A percentile compares a stretch with the other conserved stretches of the same genome.
Evolutionary conservation across 2,797 vertebrate species (phyloP).

Genomic region (Eurystomus glaucurus): DNA sequence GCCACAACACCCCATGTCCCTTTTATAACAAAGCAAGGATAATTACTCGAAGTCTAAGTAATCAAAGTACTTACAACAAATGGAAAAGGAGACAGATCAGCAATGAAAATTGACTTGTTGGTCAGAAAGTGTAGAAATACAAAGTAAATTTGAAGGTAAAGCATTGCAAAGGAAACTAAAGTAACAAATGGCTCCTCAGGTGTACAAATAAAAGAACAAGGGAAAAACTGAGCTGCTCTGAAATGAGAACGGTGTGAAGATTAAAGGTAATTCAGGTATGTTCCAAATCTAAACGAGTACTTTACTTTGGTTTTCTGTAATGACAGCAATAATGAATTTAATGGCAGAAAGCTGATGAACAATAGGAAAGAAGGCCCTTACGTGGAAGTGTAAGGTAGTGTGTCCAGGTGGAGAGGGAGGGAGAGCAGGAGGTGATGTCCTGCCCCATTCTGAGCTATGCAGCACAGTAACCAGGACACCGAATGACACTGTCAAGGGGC

Average conservation of each 20-base stretch:
- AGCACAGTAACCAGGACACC: background rate
- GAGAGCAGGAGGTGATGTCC: background rate
- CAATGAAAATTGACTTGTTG: background rate
- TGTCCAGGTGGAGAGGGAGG: background rate
- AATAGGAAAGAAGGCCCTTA: background rate
- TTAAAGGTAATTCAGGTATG: background rate
- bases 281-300: background rate
- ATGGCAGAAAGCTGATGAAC: background rate
- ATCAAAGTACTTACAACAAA: background rate
- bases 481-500: background rate
- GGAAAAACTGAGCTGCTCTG: background rate
- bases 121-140: background rate
- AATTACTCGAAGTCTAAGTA: background rate
- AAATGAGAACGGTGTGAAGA: background rate
- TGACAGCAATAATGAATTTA: background rate
- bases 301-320: background rate
- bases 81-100: background rate
- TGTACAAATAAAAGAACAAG: background rate
- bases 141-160: background rate
- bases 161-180: conserved; percentile 6
- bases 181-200: background rate
- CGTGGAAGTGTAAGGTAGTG: background rate
- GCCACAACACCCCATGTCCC: background rate
- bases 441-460: background rate
- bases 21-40: background rate